These are phyloP conservation scores for Podarcis muralis DNA, from an alignment of 2,113 vertebrate species.

Conservation along the genomic window DNA sequence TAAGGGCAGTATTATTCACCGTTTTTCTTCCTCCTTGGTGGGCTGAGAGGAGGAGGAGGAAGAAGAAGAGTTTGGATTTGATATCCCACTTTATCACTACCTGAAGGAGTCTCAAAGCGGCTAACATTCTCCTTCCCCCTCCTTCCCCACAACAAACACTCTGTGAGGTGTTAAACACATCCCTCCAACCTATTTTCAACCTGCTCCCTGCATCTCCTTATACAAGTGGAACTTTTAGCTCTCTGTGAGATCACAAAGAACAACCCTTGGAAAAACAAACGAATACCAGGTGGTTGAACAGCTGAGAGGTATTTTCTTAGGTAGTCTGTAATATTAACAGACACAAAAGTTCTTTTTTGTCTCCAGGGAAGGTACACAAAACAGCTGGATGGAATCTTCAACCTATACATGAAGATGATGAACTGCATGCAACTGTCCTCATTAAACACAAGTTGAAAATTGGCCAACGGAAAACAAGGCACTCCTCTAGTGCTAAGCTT, in stretches of 20 bases:
- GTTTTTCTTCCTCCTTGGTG: too few species aligned
- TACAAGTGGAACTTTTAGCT: neutral
- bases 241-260: conserved; percentile 17
- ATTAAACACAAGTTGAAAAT: conserved; percentile 40
- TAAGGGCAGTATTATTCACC: too few species aligned
- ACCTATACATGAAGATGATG: conserved; percentile 23
- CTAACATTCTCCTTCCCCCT: too few species aligned
- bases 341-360: conserved; percentile 29
- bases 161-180: rapidly evolving
- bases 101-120: too few species aligned
- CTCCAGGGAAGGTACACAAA: conserved; percentile 36
- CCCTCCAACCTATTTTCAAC: neutral
- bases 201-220: neutral
- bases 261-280: neutral
- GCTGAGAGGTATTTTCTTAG: neutral
- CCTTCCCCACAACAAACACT: too few species aligned
- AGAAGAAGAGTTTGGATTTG: too few species aligned
- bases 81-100: too few species aligned
- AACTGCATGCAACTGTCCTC: conserved; percentile 23
- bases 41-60: too few species aligned
- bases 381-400: conserved; percentile 33
- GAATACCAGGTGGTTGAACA: neutral
- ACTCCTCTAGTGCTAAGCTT: neutral
- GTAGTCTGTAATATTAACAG: neutral
- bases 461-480: conserved; percentile 29